Evolutionary conservation across 2,888 invertebrate genomes (phyloP), one percentile per base, ranked within the genome.

Genomic region (Elysia crispata): DNA sequence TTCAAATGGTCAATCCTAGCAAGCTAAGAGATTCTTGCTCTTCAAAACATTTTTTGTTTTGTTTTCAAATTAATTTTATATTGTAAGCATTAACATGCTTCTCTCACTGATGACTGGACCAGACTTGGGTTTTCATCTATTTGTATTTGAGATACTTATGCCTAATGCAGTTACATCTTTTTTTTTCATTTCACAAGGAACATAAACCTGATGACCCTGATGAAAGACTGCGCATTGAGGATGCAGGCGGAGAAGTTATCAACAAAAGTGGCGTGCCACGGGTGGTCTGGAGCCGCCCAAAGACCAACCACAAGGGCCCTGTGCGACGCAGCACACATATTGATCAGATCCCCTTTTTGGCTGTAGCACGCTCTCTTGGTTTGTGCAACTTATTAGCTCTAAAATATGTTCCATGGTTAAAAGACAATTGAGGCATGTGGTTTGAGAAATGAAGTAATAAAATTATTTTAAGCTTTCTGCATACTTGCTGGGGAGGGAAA

Each of bases 271-370:
- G 98, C 0, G 98, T 99, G 0, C 97, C 97, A 0, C 94, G 99
- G 64, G 98, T 99, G 0, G 98, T 99, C 0, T 99, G 99, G 99
- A 97, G 97, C 92, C 94, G 99, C 86, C 98, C 98, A 11, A 89
- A 89, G 74, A 81, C 85, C 33, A 86, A 86, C 15, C 95, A 95
- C 90, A 94, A 95, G 89, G 98, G 98, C 0, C 98, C 98, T 0
- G 96, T 98, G 18, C 94, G 97, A 75, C 95, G 97, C 85, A 97
- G 96, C 70, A 98, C 98, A 0, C 95, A 95, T 0, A 96, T 91
- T 33, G 91, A 91, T 81, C 86, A 89, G 83, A 90, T 92, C 73
- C 92, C 92, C 8, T 92, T 92, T 81, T 93, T 99, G 85, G 98
- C 99, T 0, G 98, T 99, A 20, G 98, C 99, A 0, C 94, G 99